phyloP scores from a whole-genome alignment of 2,888 invertebrate genomes.

The Eutolmus rufibarbis region DNA sequence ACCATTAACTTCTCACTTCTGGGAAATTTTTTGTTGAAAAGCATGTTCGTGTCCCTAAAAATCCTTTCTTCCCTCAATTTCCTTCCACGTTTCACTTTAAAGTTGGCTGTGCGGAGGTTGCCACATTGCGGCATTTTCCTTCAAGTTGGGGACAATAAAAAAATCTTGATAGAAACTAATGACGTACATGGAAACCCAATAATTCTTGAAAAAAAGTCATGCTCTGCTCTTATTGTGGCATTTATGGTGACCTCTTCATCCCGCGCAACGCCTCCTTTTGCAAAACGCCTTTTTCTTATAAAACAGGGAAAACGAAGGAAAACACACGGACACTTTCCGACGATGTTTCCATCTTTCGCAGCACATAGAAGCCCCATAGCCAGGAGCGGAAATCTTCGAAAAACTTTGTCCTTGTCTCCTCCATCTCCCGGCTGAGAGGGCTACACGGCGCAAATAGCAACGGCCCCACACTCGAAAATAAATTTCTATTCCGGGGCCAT shows the following conservation, averaged over 20 bases:
- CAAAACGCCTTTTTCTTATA: constrained; percentile 1
- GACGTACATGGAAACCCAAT: constrained; percentile 1
- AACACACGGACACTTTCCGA: background rate
- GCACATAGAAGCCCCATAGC: background rate
- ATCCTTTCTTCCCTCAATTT: background rate
- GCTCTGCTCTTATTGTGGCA: constrained; percentile 9
- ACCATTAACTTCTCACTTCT: background rate
- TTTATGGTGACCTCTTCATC: constrained; percentile 21
- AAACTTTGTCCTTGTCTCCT: background rate
- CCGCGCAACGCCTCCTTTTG: background rate
- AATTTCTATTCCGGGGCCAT: constrained; percentile 25
- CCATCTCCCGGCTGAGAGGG: background rate
- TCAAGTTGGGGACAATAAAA: background rate
- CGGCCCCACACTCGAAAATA: background rate
- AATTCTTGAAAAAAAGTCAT: background rate
- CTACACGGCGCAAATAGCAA: background rate
- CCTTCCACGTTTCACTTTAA: background rate
- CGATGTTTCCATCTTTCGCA: background rate
- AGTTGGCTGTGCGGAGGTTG: background rate
- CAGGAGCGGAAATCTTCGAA: constrained; percentile 1
- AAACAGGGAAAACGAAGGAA: background rate
- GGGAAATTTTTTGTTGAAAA: background rate
- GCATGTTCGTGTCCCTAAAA: background rate
- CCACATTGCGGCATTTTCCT: background rate
- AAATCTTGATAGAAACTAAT: constrained; percentile 4